Base-by-base conservation (phyloP, 1,140 invertebrate species). In the Panulirus ornatus region DNA sequence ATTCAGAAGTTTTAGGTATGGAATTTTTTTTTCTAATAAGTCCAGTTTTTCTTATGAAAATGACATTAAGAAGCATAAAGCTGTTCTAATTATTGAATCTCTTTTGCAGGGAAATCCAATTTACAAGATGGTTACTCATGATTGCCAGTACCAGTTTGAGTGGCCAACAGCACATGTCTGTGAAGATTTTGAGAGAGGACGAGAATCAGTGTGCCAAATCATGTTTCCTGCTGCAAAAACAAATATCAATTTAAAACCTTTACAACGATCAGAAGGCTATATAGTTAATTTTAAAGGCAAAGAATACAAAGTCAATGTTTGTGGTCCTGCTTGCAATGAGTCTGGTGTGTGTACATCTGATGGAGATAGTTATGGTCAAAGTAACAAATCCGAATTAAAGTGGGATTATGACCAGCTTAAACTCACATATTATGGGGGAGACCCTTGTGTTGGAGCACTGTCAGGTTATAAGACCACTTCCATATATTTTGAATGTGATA, bases 61-160 rank as follows among this genome's bases (percentile, higher is more conserved):
- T n/a, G n/a, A n/a, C n/a, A n/a, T n/a, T n/a, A n/a, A n/a, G n/a
- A n/a, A 36, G n/a, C 30, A 73, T 73, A 34, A 40, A 22, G 6
- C 42, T 3, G 22, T 40, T 9, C 19, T 78, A 78, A 47, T 16
- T 42, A 40, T 70, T 54, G 36, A 36, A n/a, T 78, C 6, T 34
- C 58, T 47, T 40, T 84, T 86, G 5, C 91, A 91, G 91, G 91
- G 91, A 11, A 71, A n/a, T 22, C 91, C 91, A 75, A 75, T 54
- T 30, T 91, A 85, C 73, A 81, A 85, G 75, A 79, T 58, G n/a
- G 44, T 81, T 34, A 91, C 91, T n/a, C 86, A 91, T 84, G 91
- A 91, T 63, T 91, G 91, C 47, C 91, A 91, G 44, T 91, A 91
- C 75, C 58, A 78, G 71, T 91, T 91, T 85, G 91, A 91, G 47